A percentile compares a stretch with the other conserved stretches of the same genome.
Evolutionary conservation across 2,797 vertebrate genomes (phyloP).

Genomic region (Eidolon dupreanum): DNA sequence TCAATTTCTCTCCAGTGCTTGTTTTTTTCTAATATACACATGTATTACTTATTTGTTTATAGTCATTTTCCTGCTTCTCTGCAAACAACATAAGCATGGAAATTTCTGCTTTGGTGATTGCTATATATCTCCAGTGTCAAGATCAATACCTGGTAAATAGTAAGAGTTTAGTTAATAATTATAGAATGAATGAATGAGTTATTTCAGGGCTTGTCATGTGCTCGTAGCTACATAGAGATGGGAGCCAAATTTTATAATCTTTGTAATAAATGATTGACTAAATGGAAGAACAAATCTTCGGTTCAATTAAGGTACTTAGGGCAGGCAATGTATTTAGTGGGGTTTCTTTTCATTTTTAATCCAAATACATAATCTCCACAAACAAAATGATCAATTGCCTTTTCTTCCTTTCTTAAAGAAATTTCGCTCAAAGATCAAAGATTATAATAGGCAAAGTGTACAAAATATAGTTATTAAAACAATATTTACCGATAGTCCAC

Average conservation of each 20-base stretch:
- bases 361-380: background rate
- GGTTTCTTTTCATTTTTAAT: background rate
- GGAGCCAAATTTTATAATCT: background rate
- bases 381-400: background rate
- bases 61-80: background rate
- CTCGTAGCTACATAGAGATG: background rate
- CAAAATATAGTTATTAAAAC: conserved; percentile 2
- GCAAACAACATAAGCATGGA: background rate
- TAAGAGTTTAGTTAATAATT: background rate
- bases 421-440: background rate
- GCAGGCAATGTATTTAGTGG: background rate
- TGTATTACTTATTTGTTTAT: background rate
- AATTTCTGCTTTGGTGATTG: background rate
- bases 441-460: background rate
- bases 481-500: background rate
- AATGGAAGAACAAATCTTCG: background rate
- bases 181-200: background rate
- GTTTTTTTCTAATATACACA: background rate
- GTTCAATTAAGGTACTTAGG: background rate
- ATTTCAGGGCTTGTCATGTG: background rate
- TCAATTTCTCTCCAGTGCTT: background rate
- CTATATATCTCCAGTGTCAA: background rate
- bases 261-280: background rate
- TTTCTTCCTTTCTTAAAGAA: conserved; percentile 30
- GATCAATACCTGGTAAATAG: background rate